Percentiles rank a stretch among this genome's conserved stretches.
Evolutionary conservation across 2,888 invertebrate species (phyloP).

Genomic region (Hanleya hanleyi): DNA sequence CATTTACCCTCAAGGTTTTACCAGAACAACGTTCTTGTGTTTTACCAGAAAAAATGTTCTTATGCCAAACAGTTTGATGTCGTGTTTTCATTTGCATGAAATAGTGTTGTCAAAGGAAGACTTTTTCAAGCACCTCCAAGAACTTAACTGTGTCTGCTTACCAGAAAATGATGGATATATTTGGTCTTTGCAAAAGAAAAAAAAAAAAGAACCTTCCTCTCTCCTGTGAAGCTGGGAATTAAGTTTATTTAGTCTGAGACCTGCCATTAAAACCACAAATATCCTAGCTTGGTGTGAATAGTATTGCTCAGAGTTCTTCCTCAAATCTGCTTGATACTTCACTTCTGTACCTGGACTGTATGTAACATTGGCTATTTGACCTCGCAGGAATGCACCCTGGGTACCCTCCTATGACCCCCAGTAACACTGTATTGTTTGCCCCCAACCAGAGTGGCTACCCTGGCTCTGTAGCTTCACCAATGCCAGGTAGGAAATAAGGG

Average conservation of each 20-base stretch:
- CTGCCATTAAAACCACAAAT: neutral
- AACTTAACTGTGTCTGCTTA: neutral
- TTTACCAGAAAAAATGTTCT: no score
- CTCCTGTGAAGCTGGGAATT: no score
- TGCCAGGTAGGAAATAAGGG: slow-evolving; percentile 46
- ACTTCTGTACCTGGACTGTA: no score
- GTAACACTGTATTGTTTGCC: slow-evolving; percentile 41
- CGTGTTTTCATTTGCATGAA: no score
- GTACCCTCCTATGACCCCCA: slow-evolving; percentile 16
- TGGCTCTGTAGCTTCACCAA: slow-evolving; percentile 37
- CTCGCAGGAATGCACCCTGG: slow-evolving; percentile 11
- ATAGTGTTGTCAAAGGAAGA: no score
- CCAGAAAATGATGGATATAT: neutral
- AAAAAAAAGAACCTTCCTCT: no score
- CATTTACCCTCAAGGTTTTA: no score
- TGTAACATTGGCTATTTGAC: no score
- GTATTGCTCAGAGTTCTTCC: no score
- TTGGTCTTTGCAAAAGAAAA: neutral
- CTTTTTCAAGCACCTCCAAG: neutral
- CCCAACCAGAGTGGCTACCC: slow-evolving; percentile 20
- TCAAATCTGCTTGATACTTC: neutral
- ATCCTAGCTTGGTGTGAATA: neutral
- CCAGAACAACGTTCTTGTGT: no score
- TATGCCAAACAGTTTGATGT: no score
- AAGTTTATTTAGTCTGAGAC: no score